Evolutionary conservation across 2,113 vertebrate species (phyloP).

Genomic region (Euleptes europaea): DNA sequence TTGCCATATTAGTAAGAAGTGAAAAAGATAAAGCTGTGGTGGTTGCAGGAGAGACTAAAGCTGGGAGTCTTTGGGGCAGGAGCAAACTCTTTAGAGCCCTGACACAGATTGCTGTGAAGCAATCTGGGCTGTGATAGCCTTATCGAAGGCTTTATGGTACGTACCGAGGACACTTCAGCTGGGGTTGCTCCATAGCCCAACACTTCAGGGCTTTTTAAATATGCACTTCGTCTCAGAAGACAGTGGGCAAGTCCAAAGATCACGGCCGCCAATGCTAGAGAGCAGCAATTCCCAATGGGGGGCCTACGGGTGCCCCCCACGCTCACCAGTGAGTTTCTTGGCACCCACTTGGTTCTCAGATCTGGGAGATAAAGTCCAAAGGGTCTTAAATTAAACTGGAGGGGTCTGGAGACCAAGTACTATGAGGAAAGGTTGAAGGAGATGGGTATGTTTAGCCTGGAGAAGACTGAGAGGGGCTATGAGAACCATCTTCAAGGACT

Average conservation of each 20-base stretch:
- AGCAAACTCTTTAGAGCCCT: not conserved
- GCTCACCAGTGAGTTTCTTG: too few species aligned
- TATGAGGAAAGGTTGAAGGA: too few species aligned
- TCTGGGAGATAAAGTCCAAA: too few species aligned
- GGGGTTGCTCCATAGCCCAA: not conserved
- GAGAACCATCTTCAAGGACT: too few species aligned
- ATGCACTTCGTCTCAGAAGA: not conserved
- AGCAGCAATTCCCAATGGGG: not conserved
- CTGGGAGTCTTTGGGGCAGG: not conserved
- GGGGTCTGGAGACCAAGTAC: too few species aligned
- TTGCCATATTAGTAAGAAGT: too few species aligned
- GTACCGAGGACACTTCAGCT: not conserved
- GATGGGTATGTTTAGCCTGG: too few species aligned
- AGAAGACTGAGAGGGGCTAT: too few species aligned
- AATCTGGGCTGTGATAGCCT: not conserved
- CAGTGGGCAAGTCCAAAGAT: not conserved
- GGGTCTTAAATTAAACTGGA: too few species aligned
- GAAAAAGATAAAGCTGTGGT: not conserved
- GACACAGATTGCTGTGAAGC: not conserved
- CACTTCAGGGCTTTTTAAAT: not conserved
- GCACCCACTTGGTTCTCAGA: too few species aligned
- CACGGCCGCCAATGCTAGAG: not conserved
- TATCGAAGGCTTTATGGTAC: not conserved
- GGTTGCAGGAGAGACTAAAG: not conserved
- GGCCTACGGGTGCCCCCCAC: too few species aligned